Base-by-base conservation (phyloP, 2,113 vertebrate species). In the Thymallus thymallus region DNA sequence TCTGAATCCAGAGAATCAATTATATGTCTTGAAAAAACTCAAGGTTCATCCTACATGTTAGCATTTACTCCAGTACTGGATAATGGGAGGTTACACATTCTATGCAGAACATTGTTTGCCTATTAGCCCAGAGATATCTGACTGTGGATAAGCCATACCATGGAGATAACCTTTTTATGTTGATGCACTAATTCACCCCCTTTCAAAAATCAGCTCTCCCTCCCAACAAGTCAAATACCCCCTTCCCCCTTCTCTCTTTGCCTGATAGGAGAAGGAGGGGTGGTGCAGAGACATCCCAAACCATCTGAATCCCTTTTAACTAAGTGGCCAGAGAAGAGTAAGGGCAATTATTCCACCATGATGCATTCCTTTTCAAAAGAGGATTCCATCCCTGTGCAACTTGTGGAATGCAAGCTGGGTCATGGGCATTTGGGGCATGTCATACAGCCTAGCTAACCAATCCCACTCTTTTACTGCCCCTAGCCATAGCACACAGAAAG, bases 231-330 rank as follows among this genome's bases (percentile, higher is more conserved):
- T 92, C 87, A 91, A 93, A 93, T 76, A 88, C 75, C 80, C 90
- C 89, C 86, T 85, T 87, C 89, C 85, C 85, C 81, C 85, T 80
- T 80, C 85, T 74, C 76, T 70, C 73, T 79, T 72, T 70, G 35
- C 55, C 65, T 78, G 73, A 71, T 76, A 71, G 87, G 91, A 90
- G 35, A 41, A 41, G 87, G 88, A 90, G 88, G 89, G 88, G 86
- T 82, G 87, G 74, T 80, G 78, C 64, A 77, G 83, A 85, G 80
- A 82, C 85, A 87, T 89, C 35, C 9, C 35, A 41, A 41, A 41
- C 35, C 9, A 41, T 41, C 87, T 90, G 90, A 93, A 90, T 89
- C 89, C 83, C 88, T 91, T 93, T 91, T 91, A 87, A 89, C 85
- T 90, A 82, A 41, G 87, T 88, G 87, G 74, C 80, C 78, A 84